A percentile compares a stretch with the other conserved stretches of the same genome.
phyloP scores from a whole-genome alignment of 1,140 invertebrate genomes.

The Nephila pilipes region DNA sequence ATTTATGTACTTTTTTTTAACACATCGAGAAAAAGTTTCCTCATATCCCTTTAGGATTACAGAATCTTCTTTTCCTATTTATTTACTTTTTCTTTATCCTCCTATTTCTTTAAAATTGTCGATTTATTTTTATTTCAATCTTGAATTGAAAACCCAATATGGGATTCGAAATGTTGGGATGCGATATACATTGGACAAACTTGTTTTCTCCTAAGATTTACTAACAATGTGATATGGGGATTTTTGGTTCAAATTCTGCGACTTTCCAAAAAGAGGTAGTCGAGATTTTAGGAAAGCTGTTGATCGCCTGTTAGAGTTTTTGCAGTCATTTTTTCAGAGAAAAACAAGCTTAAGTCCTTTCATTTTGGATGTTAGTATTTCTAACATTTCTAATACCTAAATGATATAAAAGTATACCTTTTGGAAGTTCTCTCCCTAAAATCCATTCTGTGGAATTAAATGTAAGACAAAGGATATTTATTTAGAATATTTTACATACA shows the following conservation, averaged over 20 bases:
- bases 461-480: no score
- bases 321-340: no score
- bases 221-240: constrained; percentile 7
- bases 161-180: constrained; percentile 14
- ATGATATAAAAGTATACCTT: no score
- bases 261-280: neutral
- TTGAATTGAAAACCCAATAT: constrained; percentile 39
- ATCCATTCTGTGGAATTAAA: no score
- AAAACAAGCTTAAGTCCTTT: neutral
- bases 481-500: no score
- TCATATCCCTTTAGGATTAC: constrained; percentile 43
- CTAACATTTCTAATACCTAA: no score
- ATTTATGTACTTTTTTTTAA: constrained; percentile 29
- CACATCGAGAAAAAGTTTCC: constrained; percentile 3
- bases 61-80: neutral
- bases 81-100: neutral
- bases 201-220: constrained; percentile 42
- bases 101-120: constrained; percentile 17
- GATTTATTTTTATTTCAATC: constrained; percentile 36
- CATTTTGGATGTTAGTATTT: neutral
- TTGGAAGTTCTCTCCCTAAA: no score
- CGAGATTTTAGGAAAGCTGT: neutral
- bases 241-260: neutral
- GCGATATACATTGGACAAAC: constrained; percentile 6
- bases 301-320: neutral